These are phyloP conservation scores for Rhineura floridana DNA, from an alignment of 2,113 vertebrate species.

Conservation along the genomic window DNA sequence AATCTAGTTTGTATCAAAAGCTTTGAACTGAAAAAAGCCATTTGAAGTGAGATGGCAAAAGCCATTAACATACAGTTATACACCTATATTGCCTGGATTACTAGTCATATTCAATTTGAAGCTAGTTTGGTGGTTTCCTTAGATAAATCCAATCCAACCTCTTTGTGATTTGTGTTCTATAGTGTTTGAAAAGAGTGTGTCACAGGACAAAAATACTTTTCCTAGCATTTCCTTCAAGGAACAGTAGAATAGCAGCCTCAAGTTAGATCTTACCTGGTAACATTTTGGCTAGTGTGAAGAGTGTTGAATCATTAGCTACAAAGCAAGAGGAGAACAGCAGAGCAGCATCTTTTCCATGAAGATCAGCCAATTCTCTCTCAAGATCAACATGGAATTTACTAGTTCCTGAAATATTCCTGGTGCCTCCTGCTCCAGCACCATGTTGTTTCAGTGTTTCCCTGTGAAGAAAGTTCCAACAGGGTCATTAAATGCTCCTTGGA, in stretches of 20 bases:
- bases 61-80: neutral
- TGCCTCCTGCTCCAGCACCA: constrained; percentile 94
- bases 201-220: neutral
- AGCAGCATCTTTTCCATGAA: constrained; percentile 93
- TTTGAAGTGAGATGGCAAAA: neutral
- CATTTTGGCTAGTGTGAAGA: constrained; percentile 96
- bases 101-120: neutral
- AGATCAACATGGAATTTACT: constrained; percentile 96
- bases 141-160: neutral
- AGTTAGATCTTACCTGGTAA: constrained; percentile 82
- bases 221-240: neutral
- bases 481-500: neutral
- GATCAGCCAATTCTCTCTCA: constrained; percentile 91
- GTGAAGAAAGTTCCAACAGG: neutral
- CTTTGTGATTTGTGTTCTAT: neutral
- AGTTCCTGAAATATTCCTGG: constrained; percentile 96
- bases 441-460: constrained; percentile 92
- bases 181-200: neutral
- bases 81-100: neutral
- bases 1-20: neutral
- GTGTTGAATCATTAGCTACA: constrained; percentile 97
- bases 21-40: neutral
- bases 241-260: neutral
- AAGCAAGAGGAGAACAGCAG: constrained; percentile 96
- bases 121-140: neutral